A percentile compares a stretch with the other conserved stretches of the same genome.
These are phyloP conservation scores for Augochlorella aurata DNA, from an alignment of 2,888 invertebrate genomes.

Conservation along the genomic window DNA sequence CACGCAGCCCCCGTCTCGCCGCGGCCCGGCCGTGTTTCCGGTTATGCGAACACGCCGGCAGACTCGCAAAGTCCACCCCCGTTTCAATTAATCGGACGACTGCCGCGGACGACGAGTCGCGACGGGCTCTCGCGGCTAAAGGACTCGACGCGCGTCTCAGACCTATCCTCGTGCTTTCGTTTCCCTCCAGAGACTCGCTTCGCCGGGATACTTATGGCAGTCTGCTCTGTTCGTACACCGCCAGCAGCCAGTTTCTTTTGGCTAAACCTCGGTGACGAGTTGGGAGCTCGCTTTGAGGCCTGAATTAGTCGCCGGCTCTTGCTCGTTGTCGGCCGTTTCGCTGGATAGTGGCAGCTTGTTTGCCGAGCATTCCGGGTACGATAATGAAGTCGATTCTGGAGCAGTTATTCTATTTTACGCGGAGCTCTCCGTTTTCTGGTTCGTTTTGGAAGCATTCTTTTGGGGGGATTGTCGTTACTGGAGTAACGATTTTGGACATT, in stretches of 20 bases:
- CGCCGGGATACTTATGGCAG: not conserved
- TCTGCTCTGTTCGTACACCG: not conserved
- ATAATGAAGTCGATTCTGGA: not conserved
- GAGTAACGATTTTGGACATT: too few species aligned
- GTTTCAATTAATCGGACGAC: slow-evolving; percentile 49
- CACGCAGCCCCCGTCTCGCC: slow-evolving; percentile 6
- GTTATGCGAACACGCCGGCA: slow-evolving; percentile 22
- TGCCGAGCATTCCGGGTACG: not conserved
- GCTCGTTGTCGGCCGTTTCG: not conserved
- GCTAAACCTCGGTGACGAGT: not conserved
- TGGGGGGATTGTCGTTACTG: too few species aligned
- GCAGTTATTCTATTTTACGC: not conserved
- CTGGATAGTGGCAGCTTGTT: not conserved
- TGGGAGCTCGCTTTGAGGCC: not conserved
- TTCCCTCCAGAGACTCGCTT: not conserved
- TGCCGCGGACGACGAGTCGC: slow-evolving; percentile 20
- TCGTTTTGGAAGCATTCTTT: too few species aligned
- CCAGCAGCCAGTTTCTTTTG: not conserved
- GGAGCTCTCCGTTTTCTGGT: too few species aligned
- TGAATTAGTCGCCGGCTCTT: not conserved
- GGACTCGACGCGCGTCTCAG: not conserved
- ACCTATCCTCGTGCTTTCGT: not conserved
- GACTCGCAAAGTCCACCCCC: slow-evolving; percentile 23
- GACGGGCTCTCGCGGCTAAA: not conserved
- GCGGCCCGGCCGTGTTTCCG: slow-evolving; percentile 47